phyloP scores from a whole-genome alignment of 1,140 invertebrate species.

The Bactericera cockerelli region DNA sequence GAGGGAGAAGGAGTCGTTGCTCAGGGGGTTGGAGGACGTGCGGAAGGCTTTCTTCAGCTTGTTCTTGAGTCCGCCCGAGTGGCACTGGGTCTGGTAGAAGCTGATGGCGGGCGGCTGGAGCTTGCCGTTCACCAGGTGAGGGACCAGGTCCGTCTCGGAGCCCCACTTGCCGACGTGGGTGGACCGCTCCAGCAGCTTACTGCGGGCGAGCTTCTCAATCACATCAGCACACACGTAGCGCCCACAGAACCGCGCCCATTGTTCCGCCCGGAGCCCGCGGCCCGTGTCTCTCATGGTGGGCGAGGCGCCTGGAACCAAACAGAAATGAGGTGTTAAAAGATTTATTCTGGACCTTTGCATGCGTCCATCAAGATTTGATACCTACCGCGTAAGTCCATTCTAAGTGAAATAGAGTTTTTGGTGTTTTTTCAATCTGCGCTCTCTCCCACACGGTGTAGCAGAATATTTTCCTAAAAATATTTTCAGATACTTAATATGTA shows the following conservation, averaged over 20 bases:
- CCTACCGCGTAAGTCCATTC: too few species aligned
- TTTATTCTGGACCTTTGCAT: too few species aligned
- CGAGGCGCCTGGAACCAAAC: slow-evolving; percentile 45
- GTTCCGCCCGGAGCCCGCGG: slow-evolving; percentile 50
- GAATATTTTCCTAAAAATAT: too few species aligned
- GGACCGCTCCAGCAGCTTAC: slow-evolving; percentile 36
- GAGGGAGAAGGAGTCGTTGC: slow-evolving; percentile 26
- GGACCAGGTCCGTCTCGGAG: slow-evolving; percentile 35
- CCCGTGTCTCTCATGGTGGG: slow-evolving; percentile 52
- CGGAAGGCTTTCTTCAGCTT: slow-evolving; percentile 40
- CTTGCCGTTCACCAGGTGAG: slow-evolving; percentile 18
- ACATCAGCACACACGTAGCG: slow-evolving; percentile 55
- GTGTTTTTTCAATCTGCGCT: too few species aligned
- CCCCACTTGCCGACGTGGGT: slow-evolving; percentile 41
- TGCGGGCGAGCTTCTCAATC: slow-evolving; percentile 50
- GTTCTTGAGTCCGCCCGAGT: slow-evolving; percentile 34
- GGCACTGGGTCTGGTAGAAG: slow-evolving; percentile 18
- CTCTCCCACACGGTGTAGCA: too few species aligned
- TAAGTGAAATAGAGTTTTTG: too few species aligned
- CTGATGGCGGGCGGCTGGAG: slow-evolving; percentile 18
- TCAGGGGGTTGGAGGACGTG: slow-evolving; percentile 31
- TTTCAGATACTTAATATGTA: too few species aligned
- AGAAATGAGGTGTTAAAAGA: too few species aligned
- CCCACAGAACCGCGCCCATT: slow-evolving; percentile 65
- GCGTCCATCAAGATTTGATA: too few species aligned